Evolutionary conservation across 2,888 invertebrate genomes (phyloP).

Genomic region (Limnephilus rhombicus): DNA sequence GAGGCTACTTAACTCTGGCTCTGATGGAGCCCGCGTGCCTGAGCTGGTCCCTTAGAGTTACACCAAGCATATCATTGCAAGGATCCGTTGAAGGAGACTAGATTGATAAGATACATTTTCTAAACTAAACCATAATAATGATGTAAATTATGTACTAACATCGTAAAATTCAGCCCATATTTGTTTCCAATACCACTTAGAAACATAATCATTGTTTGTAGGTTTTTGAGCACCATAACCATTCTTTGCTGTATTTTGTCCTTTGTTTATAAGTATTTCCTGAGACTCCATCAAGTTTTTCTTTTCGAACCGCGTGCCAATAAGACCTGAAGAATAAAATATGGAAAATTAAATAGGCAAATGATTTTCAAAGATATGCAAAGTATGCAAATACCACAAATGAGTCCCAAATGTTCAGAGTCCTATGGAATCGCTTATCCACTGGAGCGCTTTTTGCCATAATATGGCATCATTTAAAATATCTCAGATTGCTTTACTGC

Average conservation of each 20-base stretch:
- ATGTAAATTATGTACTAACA: conserved; percentile 21
- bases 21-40: too few species aligned
- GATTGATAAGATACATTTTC: too few species aligned
- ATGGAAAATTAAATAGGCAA: conserved; percentile 25
- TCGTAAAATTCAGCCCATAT: conserved; percentile 55
- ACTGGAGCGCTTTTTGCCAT: too few species aligned
- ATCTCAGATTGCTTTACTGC: too few species aligned
- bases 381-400: too few species aligned
- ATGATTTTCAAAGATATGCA: background rate
- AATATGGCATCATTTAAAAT: too few species aligned
- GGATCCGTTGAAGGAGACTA: too few species aligned
- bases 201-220: background rate
- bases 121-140: background rate
- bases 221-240: conserved; percentile 69
- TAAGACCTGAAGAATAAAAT: conserved; percentile 70
- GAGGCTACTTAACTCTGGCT: too few species aligned
- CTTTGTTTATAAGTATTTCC: conserved; percentile 77
- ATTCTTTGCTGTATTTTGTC: conserved; percentile 76
- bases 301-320: conserved; percentile 78
- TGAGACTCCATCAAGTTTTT: conserved; percentile 80
- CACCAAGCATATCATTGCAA: too few species aligned
- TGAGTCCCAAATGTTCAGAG: too few species aligned
- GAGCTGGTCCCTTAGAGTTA: too few species aligned
- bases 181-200: conserved; percentile 35
- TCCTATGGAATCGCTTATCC: background rate